A percentile compares a stretch with the other conserved stretches of the same genome.
phyloP scores from a whole-genome alignment of 2,888 invertebrate species.

The Apamea crenata region DNA sequence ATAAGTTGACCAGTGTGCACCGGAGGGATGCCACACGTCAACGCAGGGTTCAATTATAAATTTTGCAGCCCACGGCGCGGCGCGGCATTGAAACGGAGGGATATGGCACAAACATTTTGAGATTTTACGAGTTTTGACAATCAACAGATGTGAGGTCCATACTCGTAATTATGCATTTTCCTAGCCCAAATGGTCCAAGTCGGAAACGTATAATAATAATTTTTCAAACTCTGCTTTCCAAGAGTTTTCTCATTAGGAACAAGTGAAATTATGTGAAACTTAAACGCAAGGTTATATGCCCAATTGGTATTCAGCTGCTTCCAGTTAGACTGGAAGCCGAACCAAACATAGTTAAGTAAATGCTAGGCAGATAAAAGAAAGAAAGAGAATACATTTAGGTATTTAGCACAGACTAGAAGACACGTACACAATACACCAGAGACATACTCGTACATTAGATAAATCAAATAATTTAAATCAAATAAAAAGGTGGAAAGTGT shows the following conservation, averaged over 20 bases:
- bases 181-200: too few relatives aligned
- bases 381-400: too few relatives aligned
- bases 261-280: not conserved
- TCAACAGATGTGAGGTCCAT: too few relatives aligned
- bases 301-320: not conserved
- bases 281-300: not conserved
- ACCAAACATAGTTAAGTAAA: not conserved
- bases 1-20: not conserved
- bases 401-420: too few relatives aligned
- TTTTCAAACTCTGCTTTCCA: not conserved
- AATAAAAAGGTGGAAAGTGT: too few relatives aligned
- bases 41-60: conserved; percentile 20
- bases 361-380: not conserved
- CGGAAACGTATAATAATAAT: not conserved
- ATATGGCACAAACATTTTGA: not conserved
- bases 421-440: too few relatives aligned
- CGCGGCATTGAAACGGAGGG: not conserved
- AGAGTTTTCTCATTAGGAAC: not conserved
- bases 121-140: too few relatives aligned
- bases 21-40: not conserved
- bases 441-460: too few relatives aligned
- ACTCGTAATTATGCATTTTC: not conserved
- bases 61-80: not conserved
- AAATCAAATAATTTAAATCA: too few relatives aligned
- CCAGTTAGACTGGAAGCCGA: not conserved